Percentiles rank a stretch among this genome's conserved stretches.
phyloP scores from a whole-genome alignment of 2,888 invertebrate genomes.

The Platycheirus rosarum region DNA sequence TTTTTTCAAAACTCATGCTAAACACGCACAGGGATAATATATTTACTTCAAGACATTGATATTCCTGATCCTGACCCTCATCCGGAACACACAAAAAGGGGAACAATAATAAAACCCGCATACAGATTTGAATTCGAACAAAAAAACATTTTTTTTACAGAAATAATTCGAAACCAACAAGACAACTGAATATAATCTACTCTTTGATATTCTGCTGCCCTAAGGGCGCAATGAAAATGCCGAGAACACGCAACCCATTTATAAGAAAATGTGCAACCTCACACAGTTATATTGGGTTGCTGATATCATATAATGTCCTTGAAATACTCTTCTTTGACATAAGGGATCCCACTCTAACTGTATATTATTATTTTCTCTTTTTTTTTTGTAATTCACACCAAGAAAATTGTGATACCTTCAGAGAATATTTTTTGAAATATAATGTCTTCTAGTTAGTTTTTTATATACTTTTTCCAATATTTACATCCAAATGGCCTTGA shows the following conservation, averaged over 20 bases:
- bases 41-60: conserved; percentile 55
- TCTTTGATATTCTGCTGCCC: conserved; percentile 39
- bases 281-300: conserved; percentile 24
- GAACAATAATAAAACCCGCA: conserved; percentile 55
- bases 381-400: conserved; percentile 44
- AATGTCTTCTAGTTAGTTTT: background rate
- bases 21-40: conserved; percentile 49
- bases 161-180: conserved; percentile 46
- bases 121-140: conserved; percentile 46
- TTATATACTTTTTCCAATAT: background rate
- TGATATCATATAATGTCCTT: conserved; percentile 39
- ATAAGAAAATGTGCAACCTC: conserved; percentile 42
- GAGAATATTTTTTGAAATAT: conserved; percentile 40
- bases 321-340: conserved; percentile 33
- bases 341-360: conserved; percentile 11
- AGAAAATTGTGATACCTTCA: conserved; percentile 14
- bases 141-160: conserved; percentile 23
- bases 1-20: conserved; percentile 19
- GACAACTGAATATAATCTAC: conserved; percentile 51
- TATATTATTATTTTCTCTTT: conserved; percentile 17
- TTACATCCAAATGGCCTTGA: conserved; percentile 56
- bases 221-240: conserved; percentile 45
- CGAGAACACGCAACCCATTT: conserved; percentile 52
- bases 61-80: conserved; percentile 64
- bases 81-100: conserved; percentile 5